Evolutionary conservation across 1,140 invertebrate species (phyloP), one percentile per base, ranked within the genome.

Genomic region (Dendrolimus punctatus): DNA sequence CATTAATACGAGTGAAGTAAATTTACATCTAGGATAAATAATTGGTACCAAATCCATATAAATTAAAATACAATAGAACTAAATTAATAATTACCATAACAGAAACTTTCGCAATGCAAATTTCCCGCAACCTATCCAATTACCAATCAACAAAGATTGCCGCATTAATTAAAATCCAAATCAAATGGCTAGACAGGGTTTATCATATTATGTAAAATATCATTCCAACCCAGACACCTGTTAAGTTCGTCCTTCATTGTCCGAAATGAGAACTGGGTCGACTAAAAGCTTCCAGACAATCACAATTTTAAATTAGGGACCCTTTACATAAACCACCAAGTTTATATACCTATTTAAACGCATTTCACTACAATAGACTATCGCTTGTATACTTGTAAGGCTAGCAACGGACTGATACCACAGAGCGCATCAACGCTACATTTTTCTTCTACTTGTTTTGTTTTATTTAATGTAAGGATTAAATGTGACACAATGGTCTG

Each of bases 281-380:
- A 45, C 64, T 61, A 72, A 58, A 74, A 74, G 70, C 68, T 73
- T 60, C 75, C 71, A 85, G 80, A 85, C 81, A 75, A 81, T 83
- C 78, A 82, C 74, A 76, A 85, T 80, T 85, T 80, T 76, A 83
- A 85, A 85, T 84, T 73, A 79, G 72, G 64, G 59, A 68, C 60
- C 61, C 68, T 68, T 68, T 68, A 62, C 70, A 63, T 56, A 53
- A 63, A 50, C 62, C 58, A 66, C 58, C 64, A 68, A 62, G 66
- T 67, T 62, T 58, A 58, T 62, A 57, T 61, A 52, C 39, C n/a
- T 55, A 60, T 59, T 40, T 51, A 54, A 69, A 66, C 72, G 66
- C 71, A 72, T 73, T 68, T 68, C 55, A 59, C 23, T 23, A 23
- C 23, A 23, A 62, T 62, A 58, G 46, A 37, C 57, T 52, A 46